Evolutionary conservation across 2,797 vertebrate genomes (phyloP).

Genomic region (Sebastes trivittatus): DNA sequence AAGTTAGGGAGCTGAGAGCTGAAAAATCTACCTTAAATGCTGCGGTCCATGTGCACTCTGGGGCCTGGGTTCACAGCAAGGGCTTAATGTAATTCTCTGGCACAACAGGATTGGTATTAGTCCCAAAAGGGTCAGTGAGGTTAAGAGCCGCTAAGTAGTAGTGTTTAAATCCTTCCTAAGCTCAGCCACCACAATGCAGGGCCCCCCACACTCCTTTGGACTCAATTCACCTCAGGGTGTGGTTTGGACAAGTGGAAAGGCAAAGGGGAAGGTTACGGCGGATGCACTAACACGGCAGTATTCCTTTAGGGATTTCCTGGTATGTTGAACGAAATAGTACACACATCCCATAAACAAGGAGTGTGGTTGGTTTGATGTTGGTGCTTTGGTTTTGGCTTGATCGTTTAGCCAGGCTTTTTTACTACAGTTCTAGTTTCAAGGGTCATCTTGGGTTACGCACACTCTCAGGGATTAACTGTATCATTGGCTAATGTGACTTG

Average conservation of each 20-base stretch:
- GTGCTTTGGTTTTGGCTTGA: slow-evolving; percentile 49
- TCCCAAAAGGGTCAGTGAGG: slow-evolving; percentile 74
- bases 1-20: slow-evolving; percentile 29
- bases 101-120: slow-evolving; percentile 82
- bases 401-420: slow-evolving; percentile 49
- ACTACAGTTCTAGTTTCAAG: slow-evolving; percentile 25
- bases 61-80: slow-evolving; percentile 65
- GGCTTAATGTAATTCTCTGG: slow-evolving; percentile 78
- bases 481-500: slow-evolving; percentile 18
- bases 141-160: slow-evolving; percentile 81
- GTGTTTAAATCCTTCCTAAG: slow-evolving; percentile 76
- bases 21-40: slow-evolving; percentile 61
- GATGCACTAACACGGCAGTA: not conserved
- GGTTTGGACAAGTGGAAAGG: slow-evolving; percentile 31
- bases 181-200: slow-evolving; percentile 59
- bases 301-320: not conserved
- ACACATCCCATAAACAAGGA: not conserved
- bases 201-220: slow-evolving; percentile 53
- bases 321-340: not conserved
- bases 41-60: slow-evolving; percentile 65
- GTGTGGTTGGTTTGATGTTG: slow-evolving; percentile 4
- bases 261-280: slow-evolving; percentile 1
- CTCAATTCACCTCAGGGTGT: slow-evolving; percentile 63
- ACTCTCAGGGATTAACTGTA: slow-evolving; percentile 11
- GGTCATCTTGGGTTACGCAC: slow-evolving; percentile 27